A percentile compares a stretch with the other conserved stretches of the same genome.
phyloP scores from a whole-genome alignment of 2,888 invertebrate species.

The Polydrusus cervinus region DNA sequence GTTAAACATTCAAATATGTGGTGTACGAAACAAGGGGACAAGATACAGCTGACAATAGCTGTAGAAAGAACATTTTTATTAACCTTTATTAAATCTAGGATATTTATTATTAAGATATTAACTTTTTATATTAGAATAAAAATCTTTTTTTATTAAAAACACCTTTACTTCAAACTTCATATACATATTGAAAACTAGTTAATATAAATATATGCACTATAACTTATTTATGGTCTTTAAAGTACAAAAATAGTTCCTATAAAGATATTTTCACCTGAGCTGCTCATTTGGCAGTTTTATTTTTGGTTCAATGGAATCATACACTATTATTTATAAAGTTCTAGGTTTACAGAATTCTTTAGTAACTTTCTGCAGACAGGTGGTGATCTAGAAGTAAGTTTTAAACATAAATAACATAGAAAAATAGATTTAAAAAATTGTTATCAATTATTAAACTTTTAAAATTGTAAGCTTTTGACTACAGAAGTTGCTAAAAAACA shows the following conservation, averaged over 20 bases:
- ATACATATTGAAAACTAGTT: constrained; percentile 30
- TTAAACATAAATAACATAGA: no score
- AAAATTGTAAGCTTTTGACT: neutral
- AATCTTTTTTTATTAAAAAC: constrained; percentile 11
- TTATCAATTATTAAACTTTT: no score
- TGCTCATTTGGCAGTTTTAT: constrained; percentile 40
- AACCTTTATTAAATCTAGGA: neutral
- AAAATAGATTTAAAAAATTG: no score
- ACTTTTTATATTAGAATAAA: neutral
- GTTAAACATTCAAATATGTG: no score
- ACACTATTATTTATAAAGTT: neutral
- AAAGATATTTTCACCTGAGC: constrained; percentile 36
- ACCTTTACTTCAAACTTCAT: constrained; percentile 37
- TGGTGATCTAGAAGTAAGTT: no score
- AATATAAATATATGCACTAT: constrained; percentile 37
- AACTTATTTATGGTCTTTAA: constrained; percentile 22
- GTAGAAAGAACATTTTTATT: neutral
- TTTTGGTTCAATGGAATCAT: constrained; percentile 37
- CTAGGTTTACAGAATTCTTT: neutral
- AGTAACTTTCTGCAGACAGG: neutral
- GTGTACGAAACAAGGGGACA: no score
- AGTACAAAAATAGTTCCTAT: constrained; percentile 38
- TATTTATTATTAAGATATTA: neutral
- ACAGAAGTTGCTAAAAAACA: constrained; percentile 18
- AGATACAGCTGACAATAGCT: no score